These are phyloP conservation scores for Lindbergichthys nudifrons DNA, from an alignment of 2,797 vertebrate genomes.

Conservation along the genomic window DNA sequence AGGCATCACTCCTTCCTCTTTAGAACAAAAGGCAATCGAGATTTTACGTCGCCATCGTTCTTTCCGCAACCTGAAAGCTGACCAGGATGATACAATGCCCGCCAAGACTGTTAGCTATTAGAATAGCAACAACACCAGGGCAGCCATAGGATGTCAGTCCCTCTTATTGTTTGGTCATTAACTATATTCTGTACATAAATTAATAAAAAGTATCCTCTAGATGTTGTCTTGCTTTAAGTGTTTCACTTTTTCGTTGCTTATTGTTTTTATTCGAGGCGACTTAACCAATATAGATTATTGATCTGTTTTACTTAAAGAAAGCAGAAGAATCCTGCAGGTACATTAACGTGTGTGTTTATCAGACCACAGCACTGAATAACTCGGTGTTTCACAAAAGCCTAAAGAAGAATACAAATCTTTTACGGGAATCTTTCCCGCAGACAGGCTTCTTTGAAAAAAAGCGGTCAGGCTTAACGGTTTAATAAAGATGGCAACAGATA, in stretches of 20 bases:
- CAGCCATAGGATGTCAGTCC: constrained; percentile 25
- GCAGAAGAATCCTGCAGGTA: too few relatives aligned
- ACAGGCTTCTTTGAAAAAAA: too few relatives aligned
- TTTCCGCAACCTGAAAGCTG: constrained; percentile 89
- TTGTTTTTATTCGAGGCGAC: not conserved
- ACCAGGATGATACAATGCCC: constrained; percentile 88
- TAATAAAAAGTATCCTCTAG: constrained; percentile 57
- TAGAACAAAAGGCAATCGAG: constrained; percentile 94
- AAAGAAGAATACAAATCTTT: too few relatives aligned
- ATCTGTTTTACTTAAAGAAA: too few relatives aligned
- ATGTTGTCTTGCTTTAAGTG: not conserved
- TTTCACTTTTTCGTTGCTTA: not conserved
- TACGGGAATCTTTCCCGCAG: too few relatives aligned
- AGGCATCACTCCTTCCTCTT: constrained; percentile 84
- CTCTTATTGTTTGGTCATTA: constrained; percentile 56
- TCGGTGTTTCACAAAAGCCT: too few relatives aligned
- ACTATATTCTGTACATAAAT: constrained; percentile 83
- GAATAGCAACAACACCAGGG: constrained; percentile 27
- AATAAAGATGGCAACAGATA: too few relatives aligned
- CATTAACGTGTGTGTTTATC: too few relatives aligned
- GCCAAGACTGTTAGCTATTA: constrained; percentile 87
- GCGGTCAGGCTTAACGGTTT: too few relatives aligned
- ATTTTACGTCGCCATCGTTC: constrained; percentile 92
- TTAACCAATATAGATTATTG: not conserved
- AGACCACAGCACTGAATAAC: too few relatives aligned